A percentile compares a stretch with the other conserved stretches of the same genome.
These are phyloP conservation scores for Acropternis orthonyx DNA, from an alignment of 2,797 vertebrate species.

Conservation along the genomic window DNA sequence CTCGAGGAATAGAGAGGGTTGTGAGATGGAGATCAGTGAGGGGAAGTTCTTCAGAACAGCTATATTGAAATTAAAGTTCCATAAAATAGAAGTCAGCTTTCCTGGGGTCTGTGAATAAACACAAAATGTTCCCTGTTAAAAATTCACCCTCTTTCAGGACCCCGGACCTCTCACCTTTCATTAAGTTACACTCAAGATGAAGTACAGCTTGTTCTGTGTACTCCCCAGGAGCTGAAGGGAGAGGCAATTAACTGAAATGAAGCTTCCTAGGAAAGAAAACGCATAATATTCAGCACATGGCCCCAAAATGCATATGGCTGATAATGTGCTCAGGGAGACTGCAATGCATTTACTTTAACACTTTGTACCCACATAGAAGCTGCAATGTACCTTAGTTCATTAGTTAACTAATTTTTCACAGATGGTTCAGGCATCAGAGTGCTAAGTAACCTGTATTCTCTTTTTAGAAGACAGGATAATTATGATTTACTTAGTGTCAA, in stretches of 20 bases:
- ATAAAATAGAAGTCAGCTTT: neutral
- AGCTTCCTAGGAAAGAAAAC: neutral
- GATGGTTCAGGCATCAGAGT: slow-evolving; percentile 24
- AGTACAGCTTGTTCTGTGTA: neutral
- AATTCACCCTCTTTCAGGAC: neutral
- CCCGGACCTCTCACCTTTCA: neutral
- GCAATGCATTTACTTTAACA: slow-evolving; percentile 13
- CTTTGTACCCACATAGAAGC: slow-evolving; percentile 26
- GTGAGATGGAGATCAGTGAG: neutral
- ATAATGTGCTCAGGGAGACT: neutral
- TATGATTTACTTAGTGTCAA: neutral
- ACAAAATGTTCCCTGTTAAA: slow-evolving; percentile 4
- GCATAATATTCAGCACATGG: neutral
- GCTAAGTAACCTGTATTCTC: slow-evolving; percentile 49
- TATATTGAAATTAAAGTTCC: neutral
- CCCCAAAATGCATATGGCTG: neutral
- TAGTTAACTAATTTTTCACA: slow-evolving; percentile 54
- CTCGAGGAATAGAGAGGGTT: neutral
- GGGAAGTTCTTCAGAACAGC: neutral
- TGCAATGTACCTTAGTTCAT: slow-evolving; percentile 46
- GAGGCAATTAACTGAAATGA: neutral
- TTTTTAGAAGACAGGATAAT: slow-evolving; percentile 21
- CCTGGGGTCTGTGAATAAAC: neutral
- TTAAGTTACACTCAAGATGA: neutral
- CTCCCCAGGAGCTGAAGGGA: neutral